Base-by-base conservation (phyloP, 2,113 vertebrate genomes). In the Mugil cephalus region DNA sequence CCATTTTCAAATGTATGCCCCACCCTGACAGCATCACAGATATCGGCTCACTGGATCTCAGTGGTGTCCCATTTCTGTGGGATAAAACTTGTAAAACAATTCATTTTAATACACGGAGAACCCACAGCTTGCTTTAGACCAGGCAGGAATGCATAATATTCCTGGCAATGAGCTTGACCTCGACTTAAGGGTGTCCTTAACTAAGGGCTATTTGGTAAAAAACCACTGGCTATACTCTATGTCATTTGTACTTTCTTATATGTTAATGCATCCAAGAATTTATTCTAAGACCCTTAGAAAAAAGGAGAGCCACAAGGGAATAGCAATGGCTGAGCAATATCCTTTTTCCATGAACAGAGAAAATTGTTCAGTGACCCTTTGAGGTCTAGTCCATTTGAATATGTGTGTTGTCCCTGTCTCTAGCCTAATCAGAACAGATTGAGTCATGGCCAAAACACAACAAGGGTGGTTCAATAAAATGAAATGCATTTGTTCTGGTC, bases 91-190 rank as follows among this genome's bases (percentile, higher is more conserved):
- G 78, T 83, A 87, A 86, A 82, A 85, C 80, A 88, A 74, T 87
- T 88, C 69, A 89, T 91, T 92, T 89, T 89, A 85, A 92, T 91
- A 86, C 80, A 79, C 12, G 50, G 71, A 77, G 69, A 88, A 87
- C 17, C 65, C 79, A 53, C 56, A 51, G 79, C 71, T 82, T 83
- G 69, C 82, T 45, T 55, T 47, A 80, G 59, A 72, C 56, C 39
- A 13, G 51, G 48, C 59, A 3, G 69, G 76, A 77, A 80, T 87
- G 83, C 78, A 90, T 90, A 92, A 88, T 88, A 71, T 65, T 55
- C 60, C 53, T 59, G 74, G 42, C 77, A 74, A 82, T 71, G 48
- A 84, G 63, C 84, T 85, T 91, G 90, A 92, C 90, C 92, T 91
- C 78, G 79, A 88, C 80, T 87, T 75, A 70, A 83, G 80, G 74